Evolutionary conservation across 2,113 vertebrate species (phyloP).

Genomic region (Mixornis gularis): DNA sequence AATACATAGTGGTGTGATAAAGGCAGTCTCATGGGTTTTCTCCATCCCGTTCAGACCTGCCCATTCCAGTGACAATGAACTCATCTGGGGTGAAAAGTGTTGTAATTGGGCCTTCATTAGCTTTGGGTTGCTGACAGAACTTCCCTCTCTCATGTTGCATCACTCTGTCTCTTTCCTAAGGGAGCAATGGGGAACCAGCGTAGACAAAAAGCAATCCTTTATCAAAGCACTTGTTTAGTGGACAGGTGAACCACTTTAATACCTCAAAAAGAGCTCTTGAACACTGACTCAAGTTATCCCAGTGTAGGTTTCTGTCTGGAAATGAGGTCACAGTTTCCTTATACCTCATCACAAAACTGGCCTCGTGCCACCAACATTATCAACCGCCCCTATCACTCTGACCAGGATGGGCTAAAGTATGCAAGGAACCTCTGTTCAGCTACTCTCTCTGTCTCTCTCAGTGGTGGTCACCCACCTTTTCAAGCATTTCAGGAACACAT

Average conservation of each 20-base stretch:
- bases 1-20: background rate
- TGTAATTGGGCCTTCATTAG: background rate
- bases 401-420: background rate
- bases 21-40: rapidly evolving
- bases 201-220: background rate
- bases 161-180: background rate
- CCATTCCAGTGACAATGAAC: background rate
- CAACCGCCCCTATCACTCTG: background rate
- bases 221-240: background rate
- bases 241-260: background rate
- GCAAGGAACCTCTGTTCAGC: background rate
- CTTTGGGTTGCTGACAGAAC: background rate
- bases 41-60: background rate
- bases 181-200: background rate
- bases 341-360: background rate
- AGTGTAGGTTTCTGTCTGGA: background rate
- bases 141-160: background rate
- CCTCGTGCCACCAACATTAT: background rate
- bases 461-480: background rate
- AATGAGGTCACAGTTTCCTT: background rate
- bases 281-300: background rate
- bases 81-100: background rate
- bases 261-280: background rate
- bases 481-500: slow-evolving; percentile 36
- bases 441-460: background rate